Conservation (phyloP, 2,888 invertebrate species). For the Cetonia aurata region DNA sequence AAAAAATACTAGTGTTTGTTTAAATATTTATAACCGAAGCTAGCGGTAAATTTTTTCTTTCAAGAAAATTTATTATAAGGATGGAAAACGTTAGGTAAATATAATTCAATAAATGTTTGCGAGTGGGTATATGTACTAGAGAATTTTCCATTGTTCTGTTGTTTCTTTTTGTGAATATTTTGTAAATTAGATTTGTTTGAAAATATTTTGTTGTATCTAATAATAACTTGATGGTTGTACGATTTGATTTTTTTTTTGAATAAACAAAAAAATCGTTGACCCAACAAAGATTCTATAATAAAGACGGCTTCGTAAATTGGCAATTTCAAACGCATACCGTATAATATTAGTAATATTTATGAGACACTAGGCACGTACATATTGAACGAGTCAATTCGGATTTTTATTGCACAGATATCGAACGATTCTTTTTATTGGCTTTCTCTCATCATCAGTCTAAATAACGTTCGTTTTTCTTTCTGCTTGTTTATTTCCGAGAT, state of each 20-base stretch:
- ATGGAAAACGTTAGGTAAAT: slow-evolving; percentile 12
- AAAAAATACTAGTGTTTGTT: slow-evolving; percentile 42
- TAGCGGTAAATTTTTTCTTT: slow-evolving; percentile 21
- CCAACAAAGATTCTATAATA: too few relatives aligned
- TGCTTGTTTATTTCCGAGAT: not conserved
- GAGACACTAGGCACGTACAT: slow-evolving; percentile 7
- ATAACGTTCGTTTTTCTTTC: not conserved
- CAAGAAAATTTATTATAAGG: not conserved
- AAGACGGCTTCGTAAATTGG: slow-evolving; percentile 21
- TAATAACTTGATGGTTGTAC: too few relatives aligned
- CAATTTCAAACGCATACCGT: slow-evolving; percentile 36
- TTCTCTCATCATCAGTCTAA: slow-evolving; percentile 17
- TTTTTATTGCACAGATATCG: slow-evolving; percentile 23
- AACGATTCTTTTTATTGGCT: slow-evolving; percentile 21
- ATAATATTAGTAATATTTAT: slow-evolving; percentile 9
- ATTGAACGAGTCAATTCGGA: slow-evolving; percentile 27
- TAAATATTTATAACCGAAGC: slow-evolving; percentile 41
- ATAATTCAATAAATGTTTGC: too few relatives aligned
- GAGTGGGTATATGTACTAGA: too few relatives aligned
- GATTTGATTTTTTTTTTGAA: too few relatives aligned
- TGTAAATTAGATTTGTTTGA: too few relatives aligned
- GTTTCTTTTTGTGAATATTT: not conserved
- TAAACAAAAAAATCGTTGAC: not conserved
- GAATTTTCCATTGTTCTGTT: not conserved
- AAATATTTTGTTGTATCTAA: too few relatives aligned